Conservation (phyloP, 2,113 vertebrate genomes). For the Crypturellus undulatus region DNA sequence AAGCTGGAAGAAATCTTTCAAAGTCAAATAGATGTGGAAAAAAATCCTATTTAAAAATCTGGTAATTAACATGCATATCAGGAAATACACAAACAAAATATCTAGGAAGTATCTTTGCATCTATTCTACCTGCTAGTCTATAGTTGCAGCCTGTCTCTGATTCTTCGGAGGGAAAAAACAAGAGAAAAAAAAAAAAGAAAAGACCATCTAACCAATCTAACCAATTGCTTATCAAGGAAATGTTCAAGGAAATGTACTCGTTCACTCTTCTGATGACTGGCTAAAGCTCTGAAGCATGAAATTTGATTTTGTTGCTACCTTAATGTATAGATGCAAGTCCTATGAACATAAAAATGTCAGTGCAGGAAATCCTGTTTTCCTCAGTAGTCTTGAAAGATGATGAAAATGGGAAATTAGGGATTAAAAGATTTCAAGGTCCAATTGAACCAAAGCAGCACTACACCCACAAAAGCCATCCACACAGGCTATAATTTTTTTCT, state of each 20-base stretch:
- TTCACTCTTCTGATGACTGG: slow-evolving; percentile 21
- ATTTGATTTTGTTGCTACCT: slow-evolving; percentile 43
- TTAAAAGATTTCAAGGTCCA: not conserved
- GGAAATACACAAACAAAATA: not conserved
- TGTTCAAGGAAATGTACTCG: not conserved
- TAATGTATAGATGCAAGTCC: slow-evolving; percentile 24
- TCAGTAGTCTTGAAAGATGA: not conserved
- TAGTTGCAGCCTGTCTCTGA: not conserved
- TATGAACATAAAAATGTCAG: slow-evolving; percentile 23
- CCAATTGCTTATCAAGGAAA: not conserved
- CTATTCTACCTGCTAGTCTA: not conserved
- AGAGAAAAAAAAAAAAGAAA: not conserved
- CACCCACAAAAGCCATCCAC: not conserved
- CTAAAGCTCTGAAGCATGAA: slow-evolving; percentile 52
- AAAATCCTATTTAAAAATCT: not conserved
- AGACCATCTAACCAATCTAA: not conserved
- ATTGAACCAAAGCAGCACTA: not conserved
- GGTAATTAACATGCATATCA: not conserved
- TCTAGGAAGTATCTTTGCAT: not conserved
- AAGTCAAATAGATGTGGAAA: not conserved
- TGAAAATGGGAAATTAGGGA: not conserved
- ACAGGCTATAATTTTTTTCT: not conserved
- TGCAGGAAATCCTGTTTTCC: not conserved
- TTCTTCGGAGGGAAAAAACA: not conserved
- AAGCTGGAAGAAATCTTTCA: not conserved